Evolutionary conservation across 2,888 invertebrate species (phyloP).

Genomic region (Stenoptilia bipunctidactyla): DNA sequence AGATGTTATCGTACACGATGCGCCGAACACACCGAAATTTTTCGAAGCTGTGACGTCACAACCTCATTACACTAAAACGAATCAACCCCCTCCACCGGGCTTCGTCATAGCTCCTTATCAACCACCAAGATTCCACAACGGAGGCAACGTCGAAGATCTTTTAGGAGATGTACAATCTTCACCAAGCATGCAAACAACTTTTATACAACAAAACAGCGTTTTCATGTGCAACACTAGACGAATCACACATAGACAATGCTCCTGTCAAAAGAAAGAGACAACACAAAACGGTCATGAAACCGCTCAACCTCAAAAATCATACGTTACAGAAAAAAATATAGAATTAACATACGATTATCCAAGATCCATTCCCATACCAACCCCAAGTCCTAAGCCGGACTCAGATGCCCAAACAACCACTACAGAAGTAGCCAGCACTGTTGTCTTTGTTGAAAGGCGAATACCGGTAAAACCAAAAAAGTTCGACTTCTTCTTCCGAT

Average conservation of each 20-base stretch:
- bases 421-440: constrained; percentile 64
- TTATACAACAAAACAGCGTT: constrained; percentile 60
- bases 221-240: constrained; percentile 63
- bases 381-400: constrained; percentile 39
- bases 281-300: constrained; percentile 23
- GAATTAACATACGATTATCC: constrained; percentile 65
- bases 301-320: constrained; percentile 39
- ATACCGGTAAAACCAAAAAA: constrained; percentile 59
- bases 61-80: constrained; percentile 35
- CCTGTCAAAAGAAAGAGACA: constrained; percentile 44
- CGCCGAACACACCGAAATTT: constrained; percentile 53
- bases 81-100: constrained; percentile 47
- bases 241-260: constrained; percentile 51
- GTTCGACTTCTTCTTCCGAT: constrained; percentile 61
- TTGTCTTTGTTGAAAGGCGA: constrained; percentile 61
- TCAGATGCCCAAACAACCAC: constrained; percentile 44
- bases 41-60: constrained; percentile 55
- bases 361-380: constrained; percentile 46
- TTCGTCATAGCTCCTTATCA: constrained; percentile 53
- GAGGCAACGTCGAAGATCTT: constrained; percentile 77
- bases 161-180: constrained; percentile 75
- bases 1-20: constrained; percentile 57
- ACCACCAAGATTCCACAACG: constrained; percentile 59
- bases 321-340: constrained; percentile 64
- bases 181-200: constrained; percentile 52